Conservation (phyloP, 2,888 invertebrate species). For the Agonopterix heracliana region DNA sequence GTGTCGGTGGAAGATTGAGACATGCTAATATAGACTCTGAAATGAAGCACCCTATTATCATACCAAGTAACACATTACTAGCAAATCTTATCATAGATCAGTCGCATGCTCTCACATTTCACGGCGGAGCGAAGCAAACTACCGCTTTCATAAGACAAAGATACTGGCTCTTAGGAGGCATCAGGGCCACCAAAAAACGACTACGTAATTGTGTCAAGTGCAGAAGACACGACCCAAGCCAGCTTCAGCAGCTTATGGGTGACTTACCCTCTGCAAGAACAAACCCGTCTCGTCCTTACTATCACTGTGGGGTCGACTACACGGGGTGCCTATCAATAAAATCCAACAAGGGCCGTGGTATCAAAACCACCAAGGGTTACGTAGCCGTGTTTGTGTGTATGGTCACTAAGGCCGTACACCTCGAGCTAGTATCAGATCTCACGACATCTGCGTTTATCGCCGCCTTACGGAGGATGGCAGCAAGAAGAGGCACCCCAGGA, state of each 20-base stretch:
- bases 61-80: constrained; percentile 9
- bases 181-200: constrained; percentile 8
- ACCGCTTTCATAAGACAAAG: constrained; percentile 10
- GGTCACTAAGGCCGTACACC: constrained; percentile 23
- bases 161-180: constrained; percentile 16
- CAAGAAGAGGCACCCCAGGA: constrained; percentile 18
- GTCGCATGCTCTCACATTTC: constrained; percentile 15
- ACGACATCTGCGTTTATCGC: constrained; percentile 20
- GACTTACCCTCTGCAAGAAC: constrained; percentile 13
- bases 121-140: constrained; percentile 14
- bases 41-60: constrained; percentile 9
- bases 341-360: constrained; percentile 14
- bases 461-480: constrained; percentile 20
- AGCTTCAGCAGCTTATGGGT: constrained; percentile 15
- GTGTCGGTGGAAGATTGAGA: constrained; percentile 4
- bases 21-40: constrained; percentile 1
- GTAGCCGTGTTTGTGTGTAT: constrained; percentile 20
- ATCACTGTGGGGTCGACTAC: constrained; percentile 14
- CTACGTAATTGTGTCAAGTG: constrained; percentile 11
- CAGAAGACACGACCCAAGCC: constrained; percentile 6
- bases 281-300: constrained; percentile 12
- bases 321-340: constrained; percentile 11
- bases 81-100: constrained; percentile 13
- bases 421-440: constrained; percentile 25
- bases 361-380: too few species aligned